Evolutionary conservation across 2,888 invertebrate genomes (phyloP).

Genomic region (Lymantria dispar): DNA sequence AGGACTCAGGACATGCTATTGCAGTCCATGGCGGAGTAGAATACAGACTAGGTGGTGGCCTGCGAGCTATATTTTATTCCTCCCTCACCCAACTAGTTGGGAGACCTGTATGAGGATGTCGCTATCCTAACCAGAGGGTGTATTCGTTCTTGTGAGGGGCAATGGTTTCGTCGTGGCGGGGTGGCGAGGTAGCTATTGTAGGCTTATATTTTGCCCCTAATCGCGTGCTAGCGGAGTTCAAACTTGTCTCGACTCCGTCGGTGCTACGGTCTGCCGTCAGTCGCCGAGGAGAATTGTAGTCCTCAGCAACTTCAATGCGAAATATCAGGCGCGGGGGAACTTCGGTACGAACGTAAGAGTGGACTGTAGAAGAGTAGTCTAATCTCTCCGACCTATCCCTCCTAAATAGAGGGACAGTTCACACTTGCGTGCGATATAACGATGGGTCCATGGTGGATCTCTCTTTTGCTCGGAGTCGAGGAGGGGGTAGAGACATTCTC

Average conservation of each 20-base stretch:
- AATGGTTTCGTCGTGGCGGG: no score
- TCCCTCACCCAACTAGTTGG: no score
- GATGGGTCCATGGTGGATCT: not conserved
- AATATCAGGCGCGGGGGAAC: not conserved
- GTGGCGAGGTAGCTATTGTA: not conserved
- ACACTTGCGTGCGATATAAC: not conserved
- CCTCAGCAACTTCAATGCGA: not conserved
- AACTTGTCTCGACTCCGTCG: not conserved
- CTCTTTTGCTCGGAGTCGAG: not conserved
- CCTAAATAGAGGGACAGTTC: not conserved
- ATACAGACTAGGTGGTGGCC: not conserved
- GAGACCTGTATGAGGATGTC: no score
- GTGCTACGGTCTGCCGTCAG: not conserved
- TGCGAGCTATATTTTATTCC: not conserved
- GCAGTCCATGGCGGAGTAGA: not conserved
- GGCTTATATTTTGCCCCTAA: not conserved
- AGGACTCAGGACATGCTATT: not conserved
- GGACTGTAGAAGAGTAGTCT: not conserved
- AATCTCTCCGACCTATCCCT: not conserved
- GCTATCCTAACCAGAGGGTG: no score
- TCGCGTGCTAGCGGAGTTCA: not conserved
- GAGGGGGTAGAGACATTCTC: not conserved
- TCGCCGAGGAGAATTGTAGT: not conserved
- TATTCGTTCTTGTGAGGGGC: no score
- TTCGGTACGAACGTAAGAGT: not conserved